Evolutionary conservation across 2,797 vertebrate genomes (phyloP).

Genomic region (Prunella strophiata): DNA sequence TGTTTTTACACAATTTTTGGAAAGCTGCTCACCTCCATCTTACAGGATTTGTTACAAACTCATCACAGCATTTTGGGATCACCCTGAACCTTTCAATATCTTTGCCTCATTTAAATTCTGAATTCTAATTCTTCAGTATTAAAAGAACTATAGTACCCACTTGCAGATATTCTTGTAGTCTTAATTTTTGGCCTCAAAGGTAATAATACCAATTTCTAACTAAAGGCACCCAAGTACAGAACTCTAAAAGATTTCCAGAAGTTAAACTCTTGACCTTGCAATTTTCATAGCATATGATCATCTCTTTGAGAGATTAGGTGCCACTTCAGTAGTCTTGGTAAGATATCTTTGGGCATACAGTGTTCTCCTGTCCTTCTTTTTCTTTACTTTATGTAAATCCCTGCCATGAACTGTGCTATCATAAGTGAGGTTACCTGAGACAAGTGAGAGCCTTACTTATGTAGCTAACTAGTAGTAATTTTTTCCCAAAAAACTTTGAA

Average conservation of each 20-base stretch:
- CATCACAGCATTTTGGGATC: background rate
- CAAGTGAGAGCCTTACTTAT: background rate
- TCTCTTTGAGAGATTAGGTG: background rate
- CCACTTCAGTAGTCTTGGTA: background rate
- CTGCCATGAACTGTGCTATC: background rate
- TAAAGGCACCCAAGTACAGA: background rate
- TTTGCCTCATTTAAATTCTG: background rate
- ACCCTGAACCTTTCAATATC: background rate
- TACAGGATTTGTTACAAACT: background rate
- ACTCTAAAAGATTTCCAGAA: background rate
- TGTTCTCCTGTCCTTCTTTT: background rate
- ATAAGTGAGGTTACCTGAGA: background rate
- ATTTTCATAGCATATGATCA: background rate
- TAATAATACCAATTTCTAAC: background rate
- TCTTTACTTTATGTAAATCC: background rate
- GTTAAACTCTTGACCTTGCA: background rate
- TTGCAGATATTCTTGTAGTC: background rate
- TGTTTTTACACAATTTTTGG: background rate
- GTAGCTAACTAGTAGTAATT: background rate
- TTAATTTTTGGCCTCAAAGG: background rate
- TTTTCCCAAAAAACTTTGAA: background rate
- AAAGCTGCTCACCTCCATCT: background rate
- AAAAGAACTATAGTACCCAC: background rate
- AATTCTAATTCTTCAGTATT: background rate
- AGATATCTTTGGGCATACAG: background rate